Percentiles rank a stretch among this genome's conserved stretches.
These are phyloP conservation scores for Andrena marginata DNA, from an alignment of 2,888 invertebrate genomes.

Conservation along the genomic window DNA sequence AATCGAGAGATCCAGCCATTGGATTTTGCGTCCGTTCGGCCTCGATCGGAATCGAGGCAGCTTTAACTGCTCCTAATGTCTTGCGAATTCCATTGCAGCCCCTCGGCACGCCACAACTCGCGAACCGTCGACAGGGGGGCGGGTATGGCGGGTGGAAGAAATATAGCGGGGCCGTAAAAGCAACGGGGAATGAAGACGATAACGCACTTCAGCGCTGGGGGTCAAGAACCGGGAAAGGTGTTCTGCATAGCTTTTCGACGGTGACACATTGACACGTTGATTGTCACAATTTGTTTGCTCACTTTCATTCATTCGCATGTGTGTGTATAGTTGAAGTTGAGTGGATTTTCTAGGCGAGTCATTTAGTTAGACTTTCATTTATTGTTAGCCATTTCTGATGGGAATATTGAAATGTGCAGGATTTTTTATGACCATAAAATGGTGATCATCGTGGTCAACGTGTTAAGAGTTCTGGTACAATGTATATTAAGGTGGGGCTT, in stretches of 20 bases:
- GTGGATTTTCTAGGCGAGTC: background rate
- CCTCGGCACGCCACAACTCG: constrained; percentile 26
- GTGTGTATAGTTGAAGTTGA: background rate
- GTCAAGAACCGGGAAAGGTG: background rate
- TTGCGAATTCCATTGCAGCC: constrained; percentile 49
- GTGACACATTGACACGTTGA: background rate
- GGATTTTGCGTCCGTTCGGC: constrained; percentile 41
- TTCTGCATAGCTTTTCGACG: background rate
- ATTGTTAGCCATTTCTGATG: background rate
- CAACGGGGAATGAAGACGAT: background rate
- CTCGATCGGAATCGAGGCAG: constrained; percentile 46
- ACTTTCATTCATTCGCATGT: no score
- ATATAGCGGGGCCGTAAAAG: background rate
- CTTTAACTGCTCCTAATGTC: constrained; percentile 48
- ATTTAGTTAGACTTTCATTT: background rate
- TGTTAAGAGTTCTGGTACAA: no score
- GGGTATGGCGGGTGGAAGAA: background rate
- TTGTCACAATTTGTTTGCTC: no score
- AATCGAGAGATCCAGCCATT: constrained; percentile 29
- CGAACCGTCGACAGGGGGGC: background rate
- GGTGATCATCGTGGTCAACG: no score
- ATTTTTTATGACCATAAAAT: no score
- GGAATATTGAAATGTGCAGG: no score
- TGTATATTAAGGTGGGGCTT: no score
- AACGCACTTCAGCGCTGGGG: background rate